phyloP scores from a whole-genome alignment of 2,113 vertebrate genomes.

The Pan paniscus region DNA sequence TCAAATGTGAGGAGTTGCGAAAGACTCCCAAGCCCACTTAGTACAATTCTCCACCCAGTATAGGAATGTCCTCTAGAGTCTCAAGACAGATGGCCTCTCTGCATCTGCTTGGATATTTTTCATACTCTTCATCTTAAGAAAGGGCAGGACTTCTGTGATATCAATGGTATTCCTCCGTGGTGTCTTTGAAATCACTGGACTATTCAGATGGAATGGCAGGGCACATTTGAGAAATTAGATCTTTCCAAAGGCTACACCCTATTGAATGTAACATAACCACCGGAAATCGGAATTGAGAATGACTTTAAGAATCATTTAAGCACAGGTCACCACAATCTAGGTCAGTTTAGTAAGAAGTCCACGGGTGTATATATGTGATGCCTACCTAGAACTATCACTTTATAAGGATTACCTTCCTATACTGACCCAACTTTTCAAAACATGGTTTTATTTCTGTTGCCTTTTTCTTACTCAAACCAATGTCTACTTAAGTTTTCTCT shows the following conservation, averaged over 20 bases:
- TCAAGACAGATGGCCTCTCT: conserved; percentile 61
- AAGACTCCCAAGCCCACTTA: not conserved
- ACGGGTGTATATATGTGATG: not conserved
- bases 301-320: not conserved
- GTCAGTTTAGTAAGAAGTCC: not conserved
- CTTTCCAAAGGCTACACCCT: not conserved
- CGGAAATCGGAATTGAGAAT: not conserved
- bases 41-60: conserved; percentile 43
- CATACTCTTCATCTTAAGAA: conserved; percentile 44
- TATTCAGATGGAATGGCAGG: conserved; percentile 4
- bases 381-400: not conserved
- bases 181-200: conserved; percentile 14
- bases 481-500: not conserved
- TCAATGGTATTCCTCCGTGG: not conserved
- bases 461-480: not conserved
- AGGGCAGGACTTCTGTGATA: not conserved
- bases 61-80: conserved; percentile 48
- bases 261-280: not conserved
- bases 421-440: not conserved
- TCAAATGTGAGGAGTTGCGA: not conserved
- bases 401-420: not conserved
- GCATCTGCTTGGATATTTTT: conserved; percentile 59
- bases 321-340: not conserved
- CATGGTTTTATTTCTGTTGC: not conserved
- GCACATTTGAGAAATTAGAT: not conserved